These are phyloP conservation scores for Dinomys branickii DNA, from an alignment of 2,113 vertebrate genomes.

Conservation along the genomic window DNA sequence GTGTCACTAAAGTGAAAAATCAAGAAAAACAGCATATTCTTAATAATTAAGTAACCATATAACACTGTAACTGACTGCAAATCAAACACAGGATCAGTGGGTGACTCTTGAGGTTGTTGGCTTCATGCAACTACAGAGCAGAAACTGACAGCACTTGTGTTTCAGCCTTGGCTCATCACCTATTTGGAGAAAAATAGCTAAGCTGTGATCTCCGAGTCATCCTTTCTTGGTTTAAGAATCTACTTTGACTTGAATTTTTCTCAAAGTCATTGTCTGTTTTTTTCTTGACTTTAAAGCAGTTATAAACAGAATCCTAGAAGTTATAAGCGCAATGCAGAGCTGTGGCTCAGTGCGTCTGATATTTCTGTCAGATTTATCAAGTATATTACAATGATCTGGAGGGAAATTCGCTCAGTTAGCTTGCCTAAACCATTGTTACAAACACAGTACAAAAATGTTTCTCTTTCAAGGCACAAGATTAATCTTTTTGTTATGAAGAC, in stretches of 20 bases:
- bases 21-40: neutral
- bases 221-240: slow-evolving; percentile 25
- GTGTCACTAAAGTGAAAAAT: neutral
- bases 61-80: neutral
- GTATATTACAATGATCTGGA: neutral
- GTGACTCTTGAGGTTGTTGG: neutral
- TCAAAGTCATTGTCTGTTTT: neutral
- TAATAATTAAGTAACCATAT: neutral
- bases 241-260: neutral
- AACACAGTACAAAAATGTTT: slow-evolving; percentile 32
- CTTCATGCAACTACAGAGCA: neutral
- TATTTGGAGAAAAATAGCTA: neutral
- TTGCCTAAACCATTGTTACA: slow-evolving; percentile 28
- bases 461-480: slow-evolving; percentile 50
- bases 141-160: neutral
- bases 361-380: slow-evolving; percentile 52
- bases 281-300: neutral
- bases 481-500: slow-evolving; percentile 5
- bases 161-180: neutral
- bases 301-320: neutral
- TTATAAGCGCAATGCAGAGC: neutral
- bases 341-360: neutral
- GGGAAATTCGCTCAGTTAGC: neutral
- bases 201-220: neutral
- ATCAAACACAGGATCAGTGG: neutral